Base-by-base conservation (phyloP, 2,113 vertebrate species). In the Bucco capensis region DNA sequence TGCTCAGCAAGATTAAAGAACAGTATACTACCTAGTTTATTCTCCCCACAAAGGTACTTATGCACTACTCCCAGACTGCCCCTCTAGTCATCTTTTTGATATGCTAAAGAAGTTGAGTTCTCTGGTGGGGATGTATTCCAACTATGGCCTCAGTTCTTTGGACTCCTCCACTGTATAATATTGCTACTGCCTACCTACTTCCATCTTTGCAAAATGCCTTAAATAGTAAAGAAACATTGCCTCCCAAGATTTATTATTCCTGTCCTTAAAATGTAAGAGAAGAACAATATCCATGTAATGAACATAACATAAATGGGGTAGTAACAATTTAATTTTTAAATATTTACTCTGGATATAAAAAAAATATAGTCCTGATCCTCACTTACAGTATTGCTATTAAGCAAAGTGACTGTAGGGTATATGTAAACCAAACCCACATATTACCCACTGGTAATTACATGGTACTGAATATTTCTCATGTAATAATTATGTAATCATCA, bases 401-500 rank as follows among this genome's bases (percentile, higher is more conserved):
- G 47, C 24, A 24, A 58, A 87, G 40, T 47, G 33, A 75, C 71
- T 82, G 27, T 19, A 84, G 54, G 35, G 14, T 62, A 51, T 54
- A 47, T 27, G 21, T 77, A 82, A 93, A 78, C 25, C 33, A 93
- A 94, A 90, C 73, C 83, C 46, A 72, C 57, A 51, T 90, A 83
- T 91, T 95, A 54, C 44, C 25, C 72, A 66, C 46, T 74, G 37
- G 50, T 91, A 81, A 89, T 94, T 94, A 91, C 57, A 89, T 44
- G 40, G 58, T 89, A 75, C 31, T 44, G 56, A 89, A n/a, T 78
- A 76, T 94, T 93, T 92, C 72, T 74, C 50, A 72, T 74, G 38
- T 66, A 89, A 72, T 86, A 90, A 83, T 93, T 87, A 83, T 84
- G 62, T 92, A 81, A 74, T 93, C 60, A 94, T 72, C 33, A 58